Base-by-base conservation (phyloP, 2,888 invertebrate species). In the Ptilodon capucinus region DNA sequence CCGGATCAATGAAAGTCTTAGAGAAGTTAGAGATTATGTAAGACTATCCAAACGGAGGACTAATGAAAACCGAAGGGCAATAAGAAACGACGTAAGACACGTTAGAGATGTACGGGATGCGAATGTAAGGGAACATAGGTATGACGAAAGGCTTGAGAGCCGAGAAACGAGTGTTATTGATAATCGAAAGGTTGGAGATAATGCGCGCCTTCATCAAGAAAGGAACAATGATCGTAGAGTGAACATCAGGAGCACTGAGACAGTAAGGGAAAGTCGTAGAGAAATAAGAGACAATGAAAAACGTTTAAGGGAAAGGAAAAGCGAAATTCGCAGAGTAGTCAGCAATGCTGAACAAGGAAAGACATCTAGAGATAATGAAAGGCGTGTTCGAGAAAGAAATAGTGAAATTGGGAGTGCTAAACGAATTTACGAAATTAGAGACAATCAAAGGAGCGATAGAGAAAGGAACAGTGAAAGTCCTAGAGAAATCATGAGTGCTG, bases 221-320 rank as follows among this genome's bases (percentile, higher is more conserved):
- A 42, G 34, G n/a, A 23, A 36, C 1, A 4, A 19, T 25, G 38
- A 21, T n/a, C 36, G 7, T 7, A 43, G 28, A 41, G 34, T 14
- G 7, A 44, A 40, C 16, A 23, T 14, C 0, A 28, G 34, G 11
- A 2, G 25, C 8, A n/a, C 13, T 42, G 14, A 14, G 21, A 43
- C 8, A 32, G 32, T 28, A 51, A 19, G 18, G 44, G 28, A 52
- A 52, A 50, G 54, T 38, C 44, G 32, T 7, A 47, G 19, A n/a
- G 46, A 46, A 39, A 41, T 16, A 9, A 61, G 41, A 32, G 51
- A 50, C 14, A 2, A 25, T 9, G 40, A 40, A 25, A 23, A 16
- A 16, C 23, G 14, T 40, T 13, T 32, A 1, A 44, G 17, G 35
- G 21, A 35, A n/a, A 40, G 23, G 0, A 44, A 39, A 17, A 18